Evolutionary conservation across 1,140 invertebrate genomes (phyloP), one percentile per base, ranked within the genome.

Genomic region (Zaprionus gabonicus): DNA sequence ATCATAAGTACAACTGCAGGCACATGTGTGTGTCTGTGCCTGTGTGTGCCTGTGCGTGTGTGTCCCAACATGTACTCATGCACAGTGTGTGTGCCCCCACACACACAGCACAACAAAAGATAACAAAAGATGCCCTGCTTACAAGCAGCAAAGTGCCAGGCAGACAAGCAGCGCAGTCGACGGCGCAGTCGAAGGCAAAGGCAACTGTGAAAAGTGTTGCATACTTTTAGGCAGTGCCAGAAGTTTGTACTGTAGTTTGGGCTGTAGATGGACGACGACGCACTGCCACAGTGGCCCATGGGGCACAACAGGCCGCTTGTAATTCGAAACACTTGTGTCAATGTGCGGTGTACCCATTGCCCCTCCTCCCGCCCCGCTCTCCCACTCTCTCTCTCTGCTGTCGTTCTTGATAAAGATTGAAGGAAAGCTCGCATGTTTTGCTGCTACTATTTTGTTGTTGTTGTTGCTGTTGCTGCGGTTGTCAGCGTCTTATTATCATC

Each of bases 301-400:
- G 6, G 41, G 41, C 41, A 44, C 7, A 17, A 46, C 41, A 20
- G 41, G 41, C 41, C 41, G 41, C 41, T 74, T 83, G 84, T 92
- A 92, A 92, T 92, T 92, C 75, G 80, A 90, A 92, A 83, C 91
- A 92, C 91, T 92, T 92, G 91, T 92, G 86, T 78, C 90, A 91
- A 76, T 76, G 73, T 79, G 64, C 64, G 28, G 41, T 44, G 46
- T 23, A 51, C 7, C 46, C 31, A 34, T 34, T 58, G 49, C 6
- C 20, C 36, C 36, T 31, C 59, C 17, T n/a, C 23, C 0, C 70
- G 1, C 53, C 15, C 15, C 12, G 9, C 3, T 15, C 31, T 53
- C 6, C 28, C 34, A 1, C 3, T n/a, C 28, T 27, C 20, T 7
- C n/a, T 55, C 27, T 25, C 28, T 20, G 1, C 41, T 9, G 28